Evolutionary conservation across 1,140 invertebrate genomes (phyloP).

Genomic region (Aphis craccivora): DNA sequence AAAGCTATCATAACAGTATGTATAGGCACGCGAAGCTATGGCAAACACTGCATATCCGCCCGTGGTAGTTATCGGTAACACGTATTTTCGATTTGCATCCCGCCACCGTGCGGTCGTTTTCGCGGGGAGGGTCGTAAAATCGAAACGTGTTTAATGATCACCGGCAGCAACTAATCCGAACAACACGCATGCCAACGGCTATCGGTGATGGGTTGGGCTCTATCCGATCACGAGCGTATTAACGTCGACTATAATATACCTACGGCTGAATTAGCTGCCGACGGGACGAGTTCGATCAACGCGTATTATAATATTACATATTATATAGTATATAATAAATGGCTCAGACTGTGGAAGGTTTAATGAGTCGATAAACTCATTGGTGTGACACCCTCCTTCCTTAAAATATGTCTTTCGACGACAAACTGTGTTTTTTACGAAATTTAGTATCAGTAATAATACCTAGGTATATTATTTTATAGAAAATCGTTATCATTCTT

Average conservation of each 20-base stretch:
- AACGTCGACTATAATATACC: not conserved
- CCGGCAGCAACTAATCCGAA: not conserved
- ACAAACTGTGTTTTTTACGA: not conserved
- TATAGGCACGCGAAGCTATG: not conserved
- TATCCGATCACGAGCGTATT: not conserved
- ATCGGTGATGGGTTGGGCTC: too few species aligned
- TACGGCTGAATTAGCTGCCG: too few species aligned
- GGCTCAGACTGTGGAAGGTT: too few species aligned
- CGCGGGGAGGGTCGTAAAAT: not conserved
- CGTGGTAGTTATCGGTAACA: not conserved
- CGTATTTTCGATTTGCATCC: constrained; percentile 34
- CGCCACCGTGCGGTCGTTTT: accelerated
- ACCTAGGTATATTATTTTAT: not conserved
- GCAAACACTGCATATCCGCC: not conserved
- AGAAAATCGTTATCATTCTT: not conserved
- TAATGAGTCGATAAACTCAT: too few species aligned
- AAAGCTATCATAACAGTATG: not conserved
- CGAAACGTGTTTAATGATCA: constrained; percentile 27
- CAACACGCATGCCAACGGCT: not conserved
- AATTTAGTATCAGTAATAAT: not conserved
- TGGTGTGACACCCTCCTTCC: too few species aligned
- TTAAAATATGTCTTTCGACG: not conserved
- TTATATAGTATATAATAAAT: too few species aligned
- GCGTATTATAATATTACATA: too few species aligned
- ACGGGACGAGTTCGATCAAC: too few species aligned